A percentile compares a stretch with the other conserved stretches of the same genome.
These are phyloP conservation scores for Anhinga rufa DNA, from an alignment of 2,113 vertebrate species.

Conservation along the genomic window DNA sequence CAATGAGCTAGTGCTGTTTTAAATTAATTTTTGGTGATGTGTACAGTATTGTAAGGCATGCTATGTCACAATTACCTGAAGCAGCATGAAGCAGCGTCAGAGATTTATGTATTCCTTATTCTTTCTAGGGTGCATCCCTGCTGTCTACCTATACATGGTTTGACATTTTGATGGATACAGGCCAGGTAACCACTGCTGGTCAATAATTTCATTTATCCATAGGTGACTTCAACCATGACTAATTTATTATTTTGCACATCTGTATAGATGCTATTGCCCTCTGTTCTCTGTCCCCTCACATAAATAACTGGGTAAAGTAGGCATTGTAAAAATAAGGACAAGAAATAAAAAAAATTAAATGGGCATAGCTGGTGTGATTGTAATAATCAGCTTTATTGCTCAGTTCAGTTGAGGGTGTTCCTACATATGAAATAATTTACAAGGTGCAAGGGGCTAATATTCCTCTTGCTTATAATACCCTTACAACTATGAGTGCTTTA, in stretches of 20 bases:
- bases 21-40: not conserved
- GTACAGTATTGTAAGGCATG: not conserved
- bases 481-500: not conserved
- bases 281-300: not conserved
- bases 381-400: not conserved
- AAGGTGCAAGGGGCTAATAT: not conserved
- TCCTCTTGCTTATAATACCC: not conserved
- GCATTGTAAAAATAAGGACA: not conserved
- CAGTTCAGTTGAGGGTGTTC: not conserved
- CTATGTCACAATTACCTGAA: not conserved
- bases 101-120: constrained; percentile 17
- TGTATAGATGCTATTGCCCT: not conserved
- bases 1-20: not conserved
- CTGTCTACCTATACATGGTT: constrained; percentile 1
- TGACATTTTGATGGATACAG: constrained; percentile 64
- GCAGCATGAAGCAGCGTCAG: not conserved
- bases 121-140: constrained; percentile 23
- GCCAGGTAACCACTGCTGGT: constrained; percentile 35
- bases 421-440: not conserved
- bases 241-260: constrained; percentile 32
- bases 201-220: constrained; percentile 55
- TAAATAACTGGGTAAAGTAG: not conserved
- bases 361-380: not conserved
- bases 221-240: constrained; percentile 13
- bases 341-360: not conserved